These are phyloP conservation scores for Coenobita brevimanus DNA, from an alignment of 1,140 invertebrate species.

Conservation along the genomic window DNA sequence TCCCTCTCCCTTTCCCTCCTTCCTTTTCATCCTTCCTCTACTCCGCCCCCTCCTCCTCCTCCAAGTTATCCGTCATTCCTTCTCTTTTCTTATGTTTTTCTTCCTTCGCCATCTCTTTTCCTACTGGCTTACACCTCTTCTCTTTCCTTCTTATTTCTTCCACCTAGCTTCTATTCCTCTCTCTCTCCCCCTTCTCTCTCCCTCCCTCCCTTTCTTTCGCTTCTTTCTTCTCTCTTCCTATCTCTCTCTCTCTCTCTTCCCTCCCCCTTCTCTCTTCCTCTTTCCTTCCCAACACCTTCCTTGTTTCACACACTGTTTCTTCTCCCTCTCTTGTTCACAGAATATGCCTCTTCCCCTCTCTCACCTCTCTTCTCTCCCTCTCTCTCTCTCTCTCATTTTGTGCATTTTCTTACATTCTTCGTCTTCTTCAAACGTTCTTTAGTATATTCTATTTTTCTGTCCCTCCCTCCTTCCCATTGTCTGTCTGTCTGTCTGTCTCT, in stretches of 20 bases:
- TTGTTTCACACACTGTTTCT: no score
- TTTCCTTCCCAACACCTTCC: not conserved
- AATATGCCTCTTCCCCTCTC: not conserved
- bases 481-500: not conserved
- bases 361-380: not conserved
- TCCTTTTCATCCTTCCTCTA: no score
- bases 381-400: not conserved
- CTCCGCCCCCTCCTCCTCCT: no score
- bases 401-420: no score
- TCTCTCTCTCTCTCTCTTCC: not conserved
- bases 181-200: not conserved
- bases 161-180: no score
- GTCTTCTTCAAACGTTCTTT: no score
- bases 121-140: not conserved
- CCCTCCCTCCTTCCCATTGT: not conserved
- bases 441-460: no score
- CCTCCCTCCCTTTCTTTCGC: constrained; percentile 24
- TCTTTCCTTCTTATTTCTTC: not conserved
- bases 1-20: no score
- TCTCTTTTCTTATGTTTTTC: no score
- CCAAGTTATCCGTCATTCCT: no score
- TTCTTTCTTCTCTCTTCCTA: constrained; percentile 12
- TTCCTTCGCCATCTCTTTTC: no score
- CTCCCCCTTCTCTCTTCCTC: not conserved
- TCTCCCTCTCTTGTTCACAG: no score